These are phyloP conservation scores for Gymnocheta viridis DNA, from an alignment of 2,888 invertebrate genomes.

Conservation along the genomic window DNA sequence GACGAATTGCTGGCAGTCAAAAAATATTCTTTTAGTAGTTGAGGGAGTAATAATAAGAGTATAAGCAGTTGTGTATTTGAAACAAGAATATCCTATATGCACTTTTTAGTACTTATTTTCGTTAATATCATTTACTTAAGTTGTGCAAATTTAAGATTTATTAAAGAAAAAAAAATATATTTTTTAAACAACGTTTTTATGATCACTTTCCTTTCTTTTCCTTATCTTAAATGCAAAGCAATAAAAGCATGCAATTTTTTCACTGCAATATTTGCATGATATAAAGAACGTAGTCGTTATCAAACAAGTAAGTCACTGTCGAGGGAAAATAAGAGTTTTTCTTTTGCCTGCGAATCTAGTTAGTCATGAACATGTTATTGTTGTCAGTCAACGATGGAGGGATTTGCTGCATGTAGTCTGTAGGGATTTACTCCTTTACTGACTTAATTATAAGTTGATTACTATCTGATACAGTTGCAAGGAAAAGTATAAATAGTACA, in stretches of 20 bases:
- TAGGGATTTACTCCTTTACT: neutral
- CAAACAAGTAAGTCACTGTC: conserved; percentile 8
- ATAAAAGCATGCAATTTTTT: neutral
- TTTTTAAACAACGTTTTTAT: neutral
- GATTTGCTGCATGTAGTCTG: conserved; percentile 4
- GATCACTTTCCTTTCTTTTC: neutral
- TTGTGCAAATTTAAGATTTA: neutral
- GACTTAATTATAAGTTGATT: neutral
- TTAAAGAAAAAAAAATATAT: neutral
- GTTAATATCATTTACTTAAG: too few relatives aligned
- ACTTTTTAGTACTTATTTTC: neutral
- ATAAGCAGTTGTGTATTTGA: neutral
- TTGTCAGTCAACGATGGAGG: neutral
- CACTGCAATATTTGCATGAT: neutral
- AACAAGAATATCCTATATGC: neutral
- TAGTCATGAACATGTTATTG: neutral
- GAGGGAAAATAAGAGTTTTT: conserved; percentile 12
- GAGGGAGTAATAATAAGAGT: conserved; percentile 2
- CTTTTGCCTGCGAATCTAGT: neutral
- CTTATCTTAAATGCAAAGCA: neutral
- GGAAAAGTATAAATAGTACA: neutral
- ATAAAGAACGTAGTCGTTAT: neutral
- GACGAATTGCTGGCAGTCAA: neutral
- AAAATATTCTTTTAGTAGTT: conserved; percentile 5
- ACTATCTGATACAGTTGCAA: neutral